Evolutionary conservation across 2,888 invertebrate species (phyloP).

Genomic region (Scaptomyza parva): DNA sequence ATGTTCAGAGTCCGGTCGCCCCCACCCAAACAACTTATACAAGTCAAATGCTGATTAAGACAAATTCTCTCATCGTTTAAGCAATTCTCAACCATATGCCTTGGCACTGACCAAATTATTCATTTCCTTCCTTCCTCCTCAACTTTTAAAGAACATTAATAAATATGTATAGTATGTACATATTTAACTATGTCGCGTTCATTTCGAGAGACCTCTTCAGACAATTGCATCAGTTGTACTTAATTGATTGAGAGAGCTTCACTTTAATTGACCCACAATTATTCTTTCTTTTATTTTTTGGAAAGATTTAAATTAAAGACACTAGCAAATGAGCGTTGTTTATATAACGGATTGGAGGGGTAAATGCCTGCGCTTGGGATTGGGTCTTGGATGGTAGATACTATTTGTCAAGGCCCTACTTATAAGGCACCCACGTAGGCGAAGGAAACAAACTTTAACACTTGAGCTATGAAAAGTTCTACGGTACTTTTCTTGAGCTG

Average conservation of each 20-base stretch:
- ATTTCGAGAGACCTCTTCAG: constrained; percentile 55
- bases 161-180: constrained; percentile 8
- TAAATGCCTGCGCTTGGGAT: neutral
- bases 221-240: constrained; percentile 57
- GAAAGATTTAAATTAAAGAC: constrained; percentile 58
- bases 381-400: neutral
- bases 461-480: constrained; percentile 45
- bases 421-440: constrained; percentile 21
- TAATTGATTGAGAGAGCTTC: constrained; percentile 77
- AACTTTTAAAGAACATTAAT: constrained; percentile 48
- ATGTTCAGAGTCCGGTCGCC: constrained; percentile 8
- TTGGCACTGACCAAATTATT: constrained; percentile 60
- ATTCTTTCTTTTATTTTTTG: neutral
- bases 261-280: constrained; percentile 68
- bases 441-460: constrained; percentile 28
- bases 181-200: constrained; percentile 48
- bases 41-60: constrained; percentile 65
- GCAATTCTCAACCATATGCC: constrained; percentile 22
- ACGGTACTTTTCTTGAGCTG: constrained; percentile 38
- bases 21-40: constrained; percentile 10
- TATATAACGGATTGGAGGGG: neutral
- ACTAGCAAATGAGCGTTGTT: constrained; percentile 27
- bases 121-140: constrained; percentile 64
- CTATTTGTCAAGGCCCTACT: constrained; percentile 16
- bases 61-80: constrained; percentile 58